phyloP scores from a whole-genome alignment of 2,888 invertebrate genomes.

The Seira ritae region DNA sequence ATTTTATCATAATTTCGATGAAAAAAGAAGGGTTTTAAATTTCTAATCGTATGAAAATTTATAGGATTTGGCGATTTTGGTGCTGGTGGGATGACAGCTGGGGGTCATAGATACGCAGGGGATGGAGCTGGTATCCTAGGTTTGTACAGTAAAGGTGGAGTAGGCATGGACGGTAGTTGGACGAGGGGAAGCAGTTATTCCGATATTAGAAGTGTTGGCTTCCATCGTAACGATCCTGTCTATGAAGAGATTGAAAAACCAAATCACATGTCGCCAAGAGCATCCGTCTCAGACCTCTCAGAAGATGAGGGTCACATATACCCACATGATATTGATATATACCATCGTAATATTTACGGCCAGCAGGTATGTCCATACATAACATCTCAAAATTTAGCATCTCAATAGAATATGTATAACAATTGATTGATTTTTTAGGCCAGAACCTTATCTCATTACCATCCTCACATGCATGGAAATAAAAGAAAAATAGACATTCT shows the following conservation, averaged over 20 bases:
- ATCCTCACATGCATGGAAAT: slow-evolving; percentile 69
- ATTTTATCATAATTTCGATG: neutral
- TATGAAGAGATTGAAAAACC: slow-evolving; percentile 74
- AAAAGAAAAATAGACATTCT: slow-evolving; percentile 71
- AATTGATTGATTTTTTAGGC: slow-evolving; percentile 34
- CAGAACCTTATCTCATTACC: slow-evolving; percentile 69
- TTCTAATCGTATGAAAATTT: neutral
- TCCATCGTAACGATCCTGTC: slow-evolving; percentile 69
- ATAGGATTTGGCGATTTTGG: slow-evolving; percentile 56
- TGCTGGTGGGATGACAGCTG: slow-evolving; percentile 61
- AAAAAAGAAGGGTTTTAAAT: no score
- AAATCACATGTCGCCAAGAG: slow-evolving; percentile 72
- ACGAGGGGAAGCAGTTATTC: slow-evolving; percentile 73
- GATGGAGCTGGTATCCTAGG: slow-evolving; percentile 69
- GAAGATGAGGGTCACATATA: slow-evolving; percentile 73
- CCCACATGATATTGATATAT: slow-evolving; percentile 72
- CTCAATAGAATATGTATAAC: no score
- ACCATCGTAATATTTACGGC: slow-evolving; percentile 71
- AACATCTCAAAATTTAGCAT: neutral
- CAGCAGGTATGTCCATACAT: slow-evolving; percentile 69
- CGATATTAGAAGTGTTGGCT: slow-evolving; percentile 69
- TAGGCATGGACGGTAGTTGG: slow-evolving; percentile 71
- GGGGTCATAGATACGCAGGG: slow-evolving; percentile 64
- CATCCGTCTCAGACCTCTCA: slow-evolving; percentile 73
- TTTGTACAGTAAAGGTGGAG: slow-evolving; percentile 66